Percentiles rank a stretch among this genome's conserved stretches.
Evolutionary conservation across 2,888 invertebrate genomes (phyloP).

Genomic region (Deilephila elpenor): DNA sequence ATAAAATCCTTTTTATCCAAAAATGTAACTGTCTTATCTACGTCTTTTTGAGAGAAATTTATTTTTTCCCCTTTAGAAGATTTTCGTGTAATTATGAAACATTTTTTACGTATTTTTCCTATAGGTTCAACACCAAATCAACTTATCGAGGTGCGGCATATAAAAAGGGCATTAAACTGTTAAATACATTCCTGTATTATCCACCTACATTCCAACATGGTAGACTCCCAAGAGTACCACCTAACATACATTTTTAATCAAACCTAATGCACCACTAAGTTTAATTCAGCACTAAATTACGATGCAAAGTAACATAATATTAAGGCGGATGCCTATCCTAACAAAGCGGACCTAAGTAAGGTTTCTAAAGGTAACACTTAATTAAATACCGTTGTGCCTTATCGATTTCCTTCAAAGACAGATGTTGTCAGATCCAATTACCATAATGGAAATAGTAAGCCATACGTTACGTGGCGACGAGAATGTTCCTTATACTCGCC

Average conservation of each 20-base stretch:
- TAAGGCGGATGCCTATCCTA: background rate
- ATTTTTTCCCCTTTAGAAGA: too few relatives aligned
- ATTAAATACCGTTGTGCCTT: constrained; percentile 55
- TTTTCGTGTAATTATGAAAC: too few relatives aligned
- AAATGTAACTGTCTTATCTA: too few relatives aligned
- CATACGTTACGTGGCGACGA: background rate
- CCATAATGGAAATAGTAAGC: constrained; percentile 45
- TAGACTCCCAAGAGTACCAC: background rate
- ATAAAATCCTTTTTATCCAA: too few relatives aligned
- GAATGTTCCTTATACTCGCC: background rate
- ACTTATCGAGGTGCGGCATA: too few relatives aligned
- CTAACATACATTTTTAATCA: constrained; percentile 6
- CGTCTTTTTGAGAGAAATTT: too few relatives aligned
- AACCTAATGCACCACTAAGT: background rate
- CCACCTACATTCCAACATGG: background rate
- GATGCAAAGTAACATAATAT: background rate
- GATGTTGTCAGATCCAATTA: constrained; percentile 58
- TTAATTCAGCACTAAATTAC: background rate
- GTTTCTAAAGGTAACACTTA: constrained; percentile 52
- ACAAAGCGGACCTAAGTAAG: constrained; percentile 35
- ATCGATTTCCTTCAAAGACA: constrained; percentile 50
- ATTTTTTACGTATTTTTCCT: too few relatives aligned
- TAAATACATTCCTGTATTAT: too few relatives aligned
- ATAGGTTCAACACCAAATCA: too few relatives aligned
- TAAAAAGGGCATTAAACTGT: too few relatives aligned